Percentiles rank a stretch among this genome's conserved stretches.
phyloP scores from a whole-genome alignment of 2,888 invertebrate genomes.

The Oxytorus armatus region DNA sequence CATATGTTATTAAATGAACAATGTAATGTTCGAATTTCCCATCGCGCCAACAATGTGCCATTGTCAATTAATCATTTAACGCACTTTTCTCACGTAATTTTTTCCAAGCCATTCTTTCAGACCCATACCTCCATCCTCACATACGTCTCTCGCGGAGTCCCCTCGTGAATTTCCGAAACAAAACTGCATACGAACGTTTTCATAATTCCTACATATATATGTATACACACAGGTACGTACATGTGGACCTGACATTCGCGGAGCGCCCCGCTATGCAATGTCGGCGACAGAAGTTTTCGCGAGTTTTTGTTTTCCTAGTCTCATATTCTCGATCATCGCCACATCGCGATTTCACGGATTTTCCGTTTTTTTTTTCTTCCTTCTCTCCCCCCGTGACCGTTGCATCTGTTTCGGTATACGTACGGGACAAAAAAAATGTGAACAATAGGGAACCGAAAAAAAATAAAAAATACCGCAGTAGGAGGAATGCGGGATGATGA shows the following conservation, averaged over 20 bases:
- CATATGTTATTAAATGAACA: neutral
- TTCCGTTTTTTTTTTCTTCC: slow-evolving; percentile 23
- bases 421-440: too few species aligned
- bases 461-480: slow-evolving; percentile 3
- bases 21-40: neutral
- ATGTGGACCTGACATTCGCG: slow-evolving; percentile 45
- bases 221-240: neutral
- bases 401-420: slow-evolving; percentile 13
- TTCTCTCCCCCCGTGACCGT: slow-evolving; percentile 31
- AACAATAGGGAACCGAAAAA: slow-evolving; percentile 12
- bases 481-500: neutral
- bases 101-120: slow-evolving; percentile 7
- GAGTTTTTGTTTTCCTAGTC: slow-evolving; percentile 45
- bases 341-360: slow-evolving; percentile 35
- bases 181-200: slow-evolving; percentile 7
- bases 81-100: slow-evolving; percentile 6
- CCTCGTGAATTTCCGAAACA: slow-evolving; percentile 44
- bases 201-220: neutral
- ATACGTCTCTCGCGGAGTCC: slow-evolving; percentile 1
- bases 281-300: slow-evolving; percentile 52
- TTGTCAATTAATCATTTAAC: slow-evolving; percentile 29
- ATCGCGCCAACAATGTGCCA: neutral
- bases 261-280: slow-evolving; percentile 32
- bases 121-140: neutral
- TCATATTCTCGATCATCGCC: slow-evolving; percentile 60